Conservation (phyloP, 92 coral and sea anemone genomes). For the Actinernus sp. region DNA sequence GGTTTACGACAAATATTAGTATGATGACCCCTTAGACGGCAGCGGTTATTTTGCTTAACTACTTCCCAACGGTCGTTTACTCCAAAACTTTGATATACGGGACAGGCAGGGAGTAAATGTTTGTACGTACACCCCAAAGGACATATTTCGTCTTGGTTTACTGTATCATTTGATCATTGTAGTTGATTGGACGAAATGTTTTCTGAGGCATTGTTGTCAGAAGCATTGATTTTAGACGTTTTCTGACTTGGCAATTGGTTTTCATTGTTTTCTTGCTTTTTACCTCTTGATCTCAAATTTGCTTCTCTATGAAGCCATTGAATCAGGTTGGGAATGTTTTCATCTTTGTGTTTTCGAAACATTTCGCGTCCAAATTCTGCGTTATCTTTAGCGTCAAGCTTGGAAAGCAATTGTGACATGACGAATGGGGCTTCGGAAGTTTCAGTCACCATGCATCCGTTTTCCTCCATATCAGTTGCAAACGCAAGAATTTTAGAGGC, state of each 20-base stretch:
- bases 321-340: slow-evolving; percentile 32
- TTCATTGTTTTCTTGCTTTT: slow-evolving; percentile 14
- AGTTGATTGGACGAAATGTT: too few species aligned
- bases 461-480: slow-evolving; percentile 64
- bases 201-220: slow-evolving; percentile 28
- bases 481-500: slow-evolving; percentile 32
- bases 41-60: slow-evolving; percentile 42
- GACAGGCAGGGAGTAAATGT: slow-evolving; percentile 67
- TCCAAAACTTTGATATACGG: slow-evolving; percentile 55
- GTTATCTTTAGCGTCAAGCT: slow-evolving; percentile 30
- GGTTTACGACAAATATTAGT: slow-evolving; percentile 36
- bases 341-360: slow-evolving; percentile 32
- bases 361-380: slow-evolving; percentile 39
- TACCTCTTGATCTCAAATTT: slow-evolving; percentile 63
- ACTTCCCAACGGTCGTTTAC: slow-evolving; percentile 67
- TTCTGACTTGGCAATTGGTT: too few species aligned
- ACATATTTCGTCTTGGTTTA: slow-evolving; percentile 37
- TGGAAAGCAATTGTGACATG: slow-evolving; percentile 56
- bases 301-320: slow-evolving; percentile 53
- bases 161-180: too few species aligned
- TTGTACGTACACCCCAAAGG: slow-evolving; percentile 56
- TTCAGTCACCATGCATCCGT: slow-evolving; percentile 49
- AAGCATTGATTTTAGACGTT: too few species aligned
- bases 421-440: slow-evolving; percentile 53
- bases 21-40: slow-evolving; percentile 42